Conservation (phyloP, 2,797 vertebrate genomes). For the Labroides dimidiatus region DNA sequence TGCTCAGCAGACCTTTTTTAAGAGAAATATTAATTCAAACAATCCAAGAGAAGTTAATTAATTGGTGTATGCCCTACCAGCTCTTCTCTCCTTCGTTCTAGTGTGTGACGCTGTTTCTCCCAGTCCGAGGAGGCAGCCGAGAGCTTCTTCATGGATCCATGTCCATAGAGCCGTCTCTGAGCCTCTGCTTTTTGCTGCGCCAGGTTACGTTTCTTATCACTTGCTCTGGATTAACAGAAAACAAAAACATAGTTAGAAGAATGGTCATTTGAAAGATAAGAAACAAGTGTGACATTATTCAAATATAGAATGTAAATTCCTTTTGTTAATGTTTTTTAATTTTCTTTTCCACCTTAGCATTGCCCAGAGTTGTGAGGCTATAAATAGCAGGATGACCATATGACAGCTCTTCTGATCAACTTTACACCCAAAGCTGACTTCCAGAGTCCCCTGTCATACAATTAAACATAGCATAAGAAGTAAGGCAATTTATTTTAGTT, state of each 20-base stretch:
- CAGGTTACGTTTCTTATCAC: slow-evolving; percentile 96
- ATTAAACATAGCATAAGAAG: no score
- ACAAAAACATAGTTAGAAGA: slow-evolving; percentile 6
- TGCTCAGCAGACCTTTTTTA: neutral
- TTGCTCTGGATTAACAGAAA: slow-evolving; percentile 85
- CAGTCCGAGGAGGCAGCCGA: slow-evolving; percentile 93
- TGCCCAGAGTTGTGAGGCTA: no score
- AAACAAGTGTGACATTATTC: no score
- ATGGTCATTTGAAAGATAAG: neutral
- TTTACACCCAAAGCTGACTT: neutral
- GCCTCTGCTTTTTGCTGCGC: slow-evolving; percentile 98
- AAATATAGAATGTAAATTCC: no score
- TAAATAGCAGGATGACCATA: no score
- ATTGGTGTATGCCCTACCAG: slow-evolving; percentile 83
- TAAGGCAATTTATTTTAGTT: no score
- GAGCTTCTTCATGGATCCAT: slow-evolving; percentile 90
- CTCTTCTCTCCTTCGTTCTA: slow-evolving; percentile 94
- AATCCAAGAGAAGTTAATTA: neutral
- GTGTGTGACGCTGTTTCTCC: slow-evolving; percentile 94
- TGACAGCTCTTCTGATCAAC: neutral
- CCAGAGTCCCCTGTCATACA: no score
- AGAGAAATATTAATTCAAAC: neutral
- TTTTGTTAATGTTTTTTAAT: no score
- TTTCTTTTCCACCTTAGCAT: no score
- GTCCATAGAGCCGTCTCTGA: slow-evolving; percentile 94